Conservation (phyloP, 2,113 vertebrate species). For the Ascaphus truei region DNA sequence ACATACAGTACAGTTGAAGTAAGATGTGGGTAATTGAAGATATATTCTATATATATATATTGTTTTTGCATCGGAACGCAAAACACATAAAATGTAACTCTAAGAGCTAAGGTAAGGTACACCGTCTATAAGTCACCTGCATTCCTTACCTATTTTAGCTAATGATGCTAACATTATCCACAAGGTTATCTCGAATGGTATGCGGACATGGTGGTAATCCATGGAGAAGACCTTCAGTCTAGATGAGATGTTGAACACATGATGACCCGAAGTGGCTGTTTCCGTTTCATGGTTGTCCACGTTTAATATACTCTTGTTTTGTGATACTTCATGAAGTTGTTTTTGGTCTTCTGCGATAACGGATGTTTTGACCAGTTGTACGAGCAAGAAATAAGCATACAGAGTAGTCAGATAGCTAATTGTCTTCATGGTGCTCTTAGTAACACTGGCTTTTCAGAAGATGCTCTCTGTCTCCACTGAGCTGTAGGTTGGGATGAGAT, state of each 20-base stretch:
- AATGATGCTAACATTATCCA: constrained; percentile 81
- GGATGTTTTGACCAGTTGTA: neutral
- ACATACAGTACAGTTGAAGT: neutral
- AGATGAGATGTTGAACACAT: constrained; percentile 25
- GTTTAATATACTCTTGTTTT: neutral
- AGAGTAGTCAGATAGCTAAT: neutral
- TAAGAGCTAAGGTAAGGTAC: too few species aligned
- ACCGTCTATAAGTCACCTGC: too few species aligned
- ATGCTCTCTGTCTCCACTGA: neutral
- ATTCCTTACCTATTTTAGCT: constrained; percentile 77
- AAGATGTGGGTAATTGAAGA: too few species aligned
- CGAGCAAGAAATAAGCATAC: neutral
- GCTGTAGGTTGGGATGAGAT: neutral
- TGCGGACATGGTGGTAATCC: constrained; percentile 74
- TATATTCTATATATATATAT: too few species aligned
- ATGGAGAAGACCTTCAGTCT: constrained; percentile 62
- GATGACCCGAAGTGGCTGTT: neutral
- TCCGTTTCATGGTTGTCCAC: neutral
- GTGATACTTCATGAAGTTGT: neutral
- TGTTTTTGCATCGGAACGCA: too few species aligned
- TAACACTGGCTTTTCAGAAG: neutral
- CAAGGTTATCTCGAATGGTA: constrained; percentile 75
- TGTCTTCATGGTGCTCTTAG: neutral
- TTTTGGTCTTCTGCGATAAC: neutral
- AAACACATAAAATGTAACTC: too few species aligned